Conservation (phyloP, 2,888 invertebrate species). For the Agonopterix subpropinquella region DNA sequence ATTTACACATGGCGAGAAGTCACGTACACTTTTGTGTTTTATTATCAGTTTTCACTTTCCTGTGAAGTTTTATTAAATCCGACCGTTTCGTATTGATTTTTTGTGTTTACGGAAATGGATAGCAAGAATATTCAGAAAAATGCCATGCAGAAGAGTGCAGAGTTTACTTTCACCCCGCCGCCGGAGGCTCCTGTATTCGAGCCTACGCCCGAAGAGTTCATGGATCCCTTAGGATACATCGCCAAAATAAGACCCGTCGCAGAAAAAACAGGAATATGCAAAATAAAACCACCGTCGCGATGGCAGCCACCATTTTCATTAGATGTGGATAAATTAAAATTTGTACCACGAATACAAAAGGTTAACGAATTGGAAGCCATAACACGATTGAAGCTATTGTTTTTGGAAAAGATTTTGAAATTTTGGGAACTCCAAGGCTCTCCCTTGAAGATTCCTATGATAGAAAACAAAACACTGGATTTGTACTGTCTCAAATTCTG, state of each 20-base stretch:
- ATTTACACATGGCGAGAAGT: conserved; percentile 72
- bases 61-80: neutral
- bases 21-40: conserved; percentile 56
- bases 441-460: conserved; percentile 79
- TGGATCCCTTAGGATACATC: conserved; percentile 83
- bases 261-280: conserved; percentile 84
- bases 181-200: conserved; percentile 83
- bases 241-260: conserved; percentile 83
- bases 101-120: conserved; percentile 44
- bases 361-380: conserved; percentile 79
- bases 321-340: conserved; percentile 79
- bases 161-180: conserved; percentile 68
- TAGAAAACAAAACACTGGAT: conserved; percentile 82
- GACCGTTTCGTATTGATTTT: conserved; percentile 1
- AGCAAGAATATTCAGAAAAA: conserved; percentile 68
- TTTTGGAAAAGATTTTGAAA: conserved; percentile 82
- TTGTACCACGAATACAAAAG: conserved; percentile 72
- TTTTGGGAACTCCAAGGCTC: conserved; percentile 85
- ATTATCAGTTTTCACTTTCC: neutral
- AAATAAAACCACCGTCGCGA: conserved; percentile 83
- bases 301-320: conserved; percentile 89
- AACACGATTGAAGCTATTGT: conserved; percentile 82
- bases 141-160: conserved; percentile 70
- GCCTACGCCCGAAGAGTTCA: conserved; percentile 83
- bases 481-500: conserved; percentile 79